Percentiles rank a stretch among this genome's conserved stretches.
Evolutionary conservation across 2,797 vertebrate genomes (phyloP).

Genomic region (Aldrovandia affinis): DNA sequence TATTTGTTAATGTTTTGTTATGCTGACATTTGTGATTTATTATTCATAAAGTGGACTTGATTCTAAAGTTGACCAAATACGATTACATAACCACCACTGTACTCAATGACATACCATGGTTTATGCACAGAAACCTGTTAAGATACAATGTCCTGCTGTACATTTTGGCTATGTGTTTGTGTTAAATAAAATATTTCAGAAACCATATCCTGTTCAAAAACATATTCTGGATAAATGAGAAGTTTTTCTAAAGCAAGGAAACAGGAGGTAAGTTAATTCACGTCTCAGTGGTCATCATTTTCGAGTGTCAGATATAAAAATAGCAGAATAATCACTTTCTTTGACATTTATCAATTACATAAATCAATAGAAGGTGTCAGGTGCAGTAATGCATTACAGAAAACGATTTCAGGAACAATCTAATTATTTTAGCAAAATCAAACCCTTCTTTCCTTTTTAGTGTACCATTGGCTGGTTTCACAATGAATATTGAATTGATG

Average conservation of each 20-base stretch:
- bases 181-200: too few relatives aligned
- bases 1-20: too few relatives aligned
- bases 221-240: too few relatives aligned
- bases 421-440: slow-evolving; percentile 18
- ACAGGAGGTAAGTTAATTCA: not conserved
- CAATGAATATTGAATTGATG: slow-evolving; percentile 6
- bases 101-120: too few relatives aligned
- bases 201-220: too few relatives aligned
- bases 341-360: slow-evolving; percentile 6
- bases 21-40: too few relatives aligned
- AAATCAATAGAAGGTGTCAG: slow-evolving; percentile 14
- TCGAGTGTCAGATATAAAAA: not conserved
- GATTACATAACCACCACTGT: too few relatives aligned
- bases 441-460: slow-evolving; percentile 6
- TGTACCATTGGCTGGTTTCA: slow-evolving; percentile 15
- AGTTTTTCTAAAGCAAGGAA: not conserved
- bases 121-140: too few relatives aligned
- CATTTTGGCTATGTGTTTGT: too few relatives aligned
- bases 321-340: not conserved
- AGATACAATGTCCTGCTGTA: too few relatives aligned
- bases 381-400: slow-evolving; percentile 2
- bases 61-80: too few relatives aligned
- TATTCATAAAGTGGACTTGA: too few relatives aligned
- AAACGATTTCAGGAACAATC: slow-evolving; percentile 3
- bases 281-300: not conserved